A percentile compares a stretch with the other conserved stretches of the same genome.
phyloP scores from a whole-genome alignment of 2,888 invertebrate species.

The Holacanthella duospinosa region DNA sequence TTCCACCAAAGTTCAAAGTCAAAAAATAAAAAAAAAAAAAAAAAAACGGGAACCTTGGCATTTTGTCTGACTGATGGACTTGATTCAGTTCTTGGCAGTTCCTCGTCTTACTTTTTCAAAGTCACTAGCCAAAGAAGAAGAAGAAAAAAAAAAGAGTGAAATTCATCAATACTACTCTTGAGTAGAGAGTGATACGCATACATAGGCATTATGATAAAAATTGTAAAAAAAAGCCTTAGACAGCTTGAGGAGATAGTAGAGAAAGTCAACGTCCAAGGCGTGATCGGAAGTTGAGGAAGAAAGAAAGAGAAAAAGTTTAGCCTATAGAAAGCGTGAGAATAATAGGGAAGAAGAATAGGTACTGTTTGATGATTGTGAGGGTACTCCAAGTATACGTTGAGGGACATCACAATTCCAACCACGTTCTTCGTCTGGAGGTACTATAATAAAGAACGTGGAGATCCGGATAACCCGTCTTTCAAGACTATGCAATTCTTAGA shows the following conservation, averaged over 20 bases:
- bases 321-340: neutral
- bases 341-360: slow-evolving; percentile 5
- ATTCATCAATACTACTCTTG: neutral
- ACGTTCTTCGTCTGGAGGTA: slow-evolving; percentile 32
- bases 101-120: neutral
- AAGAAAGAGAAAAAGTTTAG: neutral
- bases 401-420: slow-evolving; percentile 35
- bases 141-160: no score
- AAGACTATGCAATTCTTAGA: no score
- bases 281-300: slow-evolving; percentile 4
- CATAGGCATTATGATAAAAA: neutral
- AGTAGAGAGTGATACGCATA: neutral
- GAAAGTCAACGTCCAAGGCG: slow-evolving; percentile 2
- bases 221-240: neutral
- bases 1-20: slow-evolving; percentile 1
- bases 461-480: slow-evolving; percentile 3
- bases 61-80: neutral
- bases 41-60: neutral
- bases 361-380: slow-evolving; percentile 37
- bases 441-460: slow-evolving; percentile 3
- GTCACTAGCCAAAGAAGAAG: neutral
- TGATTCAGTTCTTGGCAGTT: neutral
- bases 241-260: neutral
- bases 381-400: neutral
- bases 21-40: no score